Percentiles rank a stretch among this genome's conserved stretches.
phyloP scores from a whole-genome alignment of 2,888 invertebrate genomes.

The Synergus laeviventris region DNA sequence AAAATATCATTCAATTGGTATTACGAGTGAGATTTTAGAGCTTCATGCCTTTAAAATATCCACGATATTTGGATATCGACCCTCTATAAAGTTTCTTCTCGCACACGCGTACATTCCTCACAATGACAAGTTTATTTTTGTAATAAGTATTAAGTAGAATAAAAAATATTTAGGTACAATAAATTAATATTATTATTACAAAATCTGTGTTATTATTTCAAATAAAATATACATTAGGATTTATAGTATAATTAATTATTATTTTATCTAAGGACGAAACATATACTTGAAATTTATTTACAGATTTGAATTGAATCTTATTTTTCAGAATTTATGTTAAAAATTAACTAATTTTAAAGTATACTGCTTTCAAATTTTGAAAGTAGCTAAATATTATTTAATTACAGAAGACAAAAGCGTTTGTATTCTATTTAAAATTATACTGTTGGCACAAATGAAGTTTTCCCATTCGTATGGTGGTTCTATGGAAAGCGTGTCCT shows the following conservation, averaged over 20 bases:
- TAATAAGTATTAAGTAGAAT: constrained; percentile 28
- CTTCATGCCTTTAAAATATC: neutral
- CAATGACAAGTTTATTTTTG: constrained; percentile 37
- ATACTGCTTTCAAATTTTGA: constrained; percentile 26
- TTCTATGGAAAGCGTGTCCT: constrained; percentile 66
- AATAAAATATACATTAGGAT: neutral
- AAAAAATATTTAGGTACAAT: constrained; percentile 21
- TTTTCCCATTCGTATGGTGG: constrained; percentile 69
- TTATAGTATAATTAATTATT: neutral
- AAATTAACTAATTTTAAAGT: constrained; percentile 11
- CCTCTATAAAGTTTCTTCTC: constrained; percentile 13
- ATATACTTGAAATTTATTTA: neutral
- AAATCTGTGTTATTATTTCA: neutral
- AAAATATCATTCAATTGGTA: neutral
- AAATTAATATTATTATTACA: constrained; percentile 27
- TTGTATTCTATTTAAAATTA: constrained; percentile 69
- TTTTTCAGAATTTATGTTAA: neutral
- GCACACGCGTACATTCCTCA: constrained; percentile 38
- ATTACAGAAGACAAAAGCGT: constrained; percentile 55
- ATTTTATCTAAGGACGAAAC: neutral
- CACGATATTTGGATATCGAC: constrained; percentile 4
- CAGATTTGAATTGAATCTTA: constrained; percentile 24
- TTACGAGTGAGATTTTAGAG: constrained; percentile 3
- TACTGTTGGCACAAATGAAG: constrained; percentile 67
- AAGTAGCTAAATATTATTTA: constrained; percentile 39